Evolutionary conservation across 2,113 vertebrate genomes (phyloP), one percentile per base, ranked within the genome.

Genomic region (Amphiprion percula): DNA sequence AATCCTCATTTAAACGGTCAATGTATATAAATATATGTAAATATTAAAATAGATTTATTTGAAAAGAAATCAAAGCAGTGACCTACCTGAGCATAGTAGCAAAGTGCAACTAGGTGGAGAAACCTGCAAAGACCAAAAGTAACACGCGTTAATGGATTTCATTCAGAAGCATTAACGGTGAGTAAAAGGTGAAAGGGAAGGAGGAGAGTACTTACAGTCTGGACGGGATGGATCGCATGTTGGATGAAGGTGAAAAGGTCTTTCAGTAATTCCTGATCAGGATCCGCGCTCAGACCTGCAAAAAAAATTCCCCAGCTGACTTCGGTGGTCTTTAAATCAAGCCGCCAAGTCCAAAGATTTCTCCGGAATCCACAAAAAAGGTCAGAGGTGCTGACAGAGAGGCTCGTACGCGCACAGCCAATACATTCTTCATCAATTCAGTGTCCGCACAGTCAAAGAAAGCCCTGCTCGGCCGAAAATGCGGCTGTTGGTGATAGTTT

Each of bases 11-110:
- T 21, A 21, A 47, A 1, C 23, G 1, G 12, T 15, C 26, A 11
- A 4, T 17, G 9, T 28, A 44, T 10, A 10, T 12, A 17, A 71
- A 4, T 0, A 21, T 21, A 21, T 21, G 21, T 21, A 21, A 1
- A 24, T 7, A 75, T 1, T 23, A 0, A 3, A 6, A n/a, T 19
- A 44, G 15, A 61, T 30, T 37, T 1, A 10, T 44, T 15, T 33
- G 10, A 7, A 23, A 52, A 23, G 0, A 55, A 64, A 77, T 1
- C 1, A 70, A 68, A 63, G 10, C 0, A 41, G 52, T 19, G 60
- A 86, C 97, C 90, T 96, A 99, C 98, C 97, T 98, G 97, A 93
- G 96, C 97, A 91, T 96, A 97, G 92, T 96, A 95, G 95, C 96
- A 97, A 88, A 99, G 95, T 39, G 96, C 94, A 91, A 98, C 95